Conservation (phyloP, 2,113 vertebrate genomes). For the Hemicordylus capensis region DNA sequence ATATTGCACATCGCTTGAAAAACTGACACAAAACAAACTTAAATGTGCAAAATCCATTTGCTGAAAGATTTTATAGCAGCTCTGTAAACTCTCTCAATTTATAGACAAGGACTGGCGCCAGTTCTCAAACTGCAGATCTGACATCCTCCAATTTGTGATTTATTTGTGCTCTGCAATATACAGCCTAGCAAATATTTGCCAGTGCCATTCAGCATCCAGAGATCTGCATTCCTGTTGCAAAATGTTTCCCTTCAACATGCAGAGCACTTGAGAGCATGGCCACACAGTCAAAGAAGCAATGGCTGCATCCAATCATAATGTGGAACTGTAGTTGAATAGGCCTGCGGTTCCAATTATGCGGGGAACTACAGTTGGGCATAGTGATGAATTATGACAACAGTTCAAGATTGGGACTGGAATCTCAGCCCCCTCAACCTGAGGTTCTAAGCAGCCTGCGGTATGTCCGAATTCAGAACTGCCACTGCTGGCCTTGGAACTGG, state of each 20-base stretch:
- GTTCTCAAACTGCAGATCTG: not conserved
- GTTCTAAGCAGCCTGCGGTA: no score
- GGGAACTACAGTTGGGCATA: no score
- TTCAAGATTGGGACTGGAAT: no score
- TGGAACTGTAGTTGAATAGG: no score
- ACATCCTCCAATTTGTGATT: not conserved
- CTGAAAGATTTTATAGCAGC: not conserved
- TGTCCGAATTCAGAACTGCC: no score
- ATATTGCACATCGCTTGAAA: not conserved
- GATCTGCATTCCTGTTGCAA: not conserved
- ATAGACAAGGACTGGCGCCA: not conserved
- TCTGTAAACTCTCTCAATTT: not conserved
- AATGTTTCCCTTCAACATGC: not conserved
- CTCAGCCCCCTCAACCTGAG: no score
- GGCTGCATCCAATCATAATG: no score
- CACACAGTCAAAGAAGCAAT: no score
- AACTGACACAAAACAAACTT: not conserved
- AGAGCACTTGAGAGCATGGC: no score
- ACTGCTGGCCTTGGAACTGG: no score
- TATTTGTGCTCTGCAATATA: not conserved
- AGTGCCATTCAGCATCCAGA: not conserved
- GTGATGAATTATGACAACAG: no score
- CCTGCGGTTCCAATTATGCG: no score
- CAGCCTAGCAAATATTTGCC: not conserved
- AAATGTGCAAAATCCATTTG: not conserved